phyloP scores from a whole-genome alignment of 2,113 vertebrate species.

The Mobula hypostoma region DNA sequence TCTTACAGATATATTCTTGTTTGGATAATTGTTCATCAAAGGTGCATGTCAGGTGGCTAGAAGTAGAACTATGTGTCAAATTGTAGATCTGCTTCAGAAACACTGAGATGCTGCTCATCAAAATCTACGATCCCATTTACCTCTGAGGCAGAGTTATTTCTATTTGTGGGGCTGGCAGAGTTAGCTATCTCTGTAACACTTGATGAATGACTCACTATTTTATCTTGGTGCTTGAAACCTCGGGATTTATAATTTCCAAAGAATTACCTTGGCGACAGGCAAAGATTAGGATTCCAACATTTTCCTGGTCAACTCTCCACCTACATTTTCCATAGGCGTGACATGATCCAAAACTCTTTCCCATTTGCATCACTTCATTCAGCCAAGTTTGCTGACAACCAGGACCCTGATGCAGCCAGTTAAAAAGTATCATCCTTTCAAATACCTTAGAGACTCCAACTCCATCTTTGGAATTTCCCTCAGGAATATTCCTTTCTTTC shows the following conservation, averaged over 20 bases:
- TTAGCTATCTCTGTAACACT: neutral
- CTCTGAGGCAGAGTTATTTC: too few species aligned
- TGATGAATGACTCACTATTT: neutral
- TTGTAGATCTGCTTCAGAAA: neutral
- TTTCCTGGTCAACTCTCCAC: neutral
- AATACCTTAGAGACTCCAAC: neutral
- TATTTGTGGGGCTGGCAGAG: neutral
- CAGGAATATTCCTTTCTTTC: neutral
- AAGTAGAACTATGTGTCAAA: neutral
- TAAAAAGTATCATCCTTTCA: neutral
- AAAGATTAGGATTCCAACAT: neutral
- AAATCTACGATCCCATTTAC: neutral
- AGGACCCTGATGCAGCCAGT: neutral
- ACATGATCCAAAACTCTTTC: neutral
- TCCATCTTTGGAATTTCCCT: neutral
- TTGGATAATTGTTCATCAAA: neutral
- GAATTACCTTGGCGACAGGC: neutral
- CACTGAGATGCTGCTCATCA: neutral
- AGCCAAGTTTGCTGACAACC: neutral
- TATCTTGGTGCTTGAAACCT: neutral
- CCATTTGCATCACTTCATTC: neutral
- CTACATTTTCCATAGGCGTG: neutral
- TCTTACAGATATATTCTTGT: constrained; percentile 4
- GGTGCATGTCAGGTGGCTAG: neutral
- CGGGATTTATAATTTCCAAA: neutral